Conservation (phyloP, 2,113 vertebrate species). For the Cyrtonyx montezumae region DNA sequence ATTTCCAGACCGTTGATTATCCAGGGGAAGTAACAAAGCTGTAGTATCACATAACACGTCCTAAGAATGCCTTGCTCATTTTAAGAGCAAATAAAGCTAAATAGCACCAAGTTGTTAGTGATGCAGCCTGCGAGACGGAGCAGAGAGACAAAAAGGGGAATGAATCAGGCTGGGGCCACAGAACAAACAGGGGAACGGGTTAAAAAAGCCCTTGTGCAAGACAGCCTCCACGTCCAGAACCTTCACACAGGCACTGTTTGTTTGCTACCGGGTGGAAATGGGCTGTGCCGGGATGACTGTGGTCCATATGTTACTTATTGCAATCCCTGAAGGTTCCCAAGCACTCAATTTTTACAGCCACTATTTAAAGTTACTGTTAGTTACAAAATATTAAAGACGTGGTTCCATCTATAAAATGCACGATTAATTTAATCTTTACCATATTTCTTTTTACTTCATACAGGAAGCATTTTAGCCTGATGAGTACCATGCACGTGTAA, state of each 20-base stretch:
- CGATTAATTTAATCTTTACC: constrained; percentile 52
- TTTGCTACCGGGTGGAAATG: constrained; percentile 45
- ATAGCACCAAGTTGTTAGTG: constrained; percentile 62
- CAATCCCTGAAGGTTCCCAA: neutral
- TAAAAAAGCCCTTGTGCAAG: neutral
- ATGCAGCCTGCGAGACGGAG: neutral
- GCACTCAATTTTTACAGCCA: neutral
- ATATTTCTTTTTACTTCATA: constrained; percentile 6
- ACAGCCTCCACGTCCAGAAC: neutral
- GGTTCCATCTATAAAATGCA: constrained; percentile 40
- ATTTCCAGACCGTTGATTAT: constrained; percentile 74
- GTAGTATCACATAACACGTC: constrained; percentile 63
- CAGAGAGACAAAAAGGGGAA: constrained; percentile 24
- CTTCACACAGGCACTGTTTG: constrained; percentile 13
- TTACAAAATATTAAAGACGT: constrained; percentile 37
- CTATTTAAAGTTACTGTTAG: constrained; percentile 65
- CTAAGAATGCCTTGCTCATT: constrained; percentile 68
- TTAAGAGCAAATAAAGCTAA: constrained; percentile 76
- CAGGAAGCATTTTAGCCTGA: constrained; percentile 29
- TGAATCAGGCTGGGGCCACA: constrained; percentile 5
- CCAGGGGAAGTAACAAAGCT: constrained; percentile 65
- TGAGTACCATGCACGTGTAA: neutral
- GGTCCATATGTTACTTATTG: constrained; percentile 34
- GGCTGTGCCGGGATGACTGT: neutral
- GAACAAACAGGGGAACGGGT: constrained; percentile 8